Conservation (phyloP, 1,140 invertebrate genomes). For the Meteorus sp. region DNA sequence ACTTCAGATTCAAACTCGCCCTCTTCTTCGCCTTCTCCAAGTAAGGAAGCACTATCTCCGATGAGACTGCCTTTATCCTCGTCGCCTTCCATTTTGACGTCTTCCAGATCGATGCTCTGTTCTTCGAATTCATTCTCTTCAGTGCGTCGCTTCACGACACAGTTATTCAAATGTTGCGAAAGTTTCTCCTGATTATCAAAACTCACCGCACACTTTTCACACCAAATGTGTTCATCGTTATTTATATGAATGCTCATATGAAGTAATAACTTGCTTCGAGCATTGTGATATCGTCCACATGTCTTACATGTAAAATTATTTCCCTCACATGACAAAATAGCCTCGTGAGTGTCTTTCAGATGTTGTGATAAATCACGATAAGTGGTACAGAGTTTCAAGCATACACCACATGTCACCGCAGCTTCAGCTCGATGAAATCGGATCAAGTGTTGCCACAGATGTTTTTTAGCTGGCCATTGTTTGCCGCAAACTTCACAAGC, state of each 20-base stretch:
- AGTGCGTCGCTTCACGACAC: conserved; percentile 35
- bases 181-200: conserved; percentile 48
- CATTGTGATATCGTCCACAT: conserved; percentile 66
- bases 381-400: conserved; percentile 60
- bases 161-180: conserved; percentile 43
- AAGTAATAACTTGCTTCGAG: conserved; percentile 61
- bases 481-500: conserved; percentile 65
- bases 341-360: conserved; percentile 58
- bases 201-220: conserved; percentile 46
- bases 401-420: conserved; percentile 65
- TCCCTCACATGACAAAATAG: conserved; percentile 59
- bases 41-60: conserved; percentile 38
- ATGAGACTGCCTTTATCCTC: conserved; percentile 43
- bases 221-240: conserved; percentile 48
- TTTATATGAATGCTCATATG: conserved; percentile 66
- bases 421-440: conserved; percentile 63
- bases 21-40: conserved; percentile 34
- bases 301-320: conserved; percentile 66
- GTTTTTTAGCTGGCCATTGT: conserved; percentile 65
- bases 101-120: conserved; percentile 29
- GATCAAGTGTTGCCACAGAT: conserved; percentile 67
- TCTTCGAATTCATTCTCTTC: conserved; percentile 31
- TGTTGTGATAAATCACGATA: conserved; percentile 62
- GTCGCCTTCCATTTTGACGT: conserved; percentile 33
- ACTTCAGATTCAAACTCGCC: conserved; percentile 45